phyloP scores from a whole-genome alignment of 2,113 vertebrate genomes.

The Phalacrocorax carbo region DNA sequence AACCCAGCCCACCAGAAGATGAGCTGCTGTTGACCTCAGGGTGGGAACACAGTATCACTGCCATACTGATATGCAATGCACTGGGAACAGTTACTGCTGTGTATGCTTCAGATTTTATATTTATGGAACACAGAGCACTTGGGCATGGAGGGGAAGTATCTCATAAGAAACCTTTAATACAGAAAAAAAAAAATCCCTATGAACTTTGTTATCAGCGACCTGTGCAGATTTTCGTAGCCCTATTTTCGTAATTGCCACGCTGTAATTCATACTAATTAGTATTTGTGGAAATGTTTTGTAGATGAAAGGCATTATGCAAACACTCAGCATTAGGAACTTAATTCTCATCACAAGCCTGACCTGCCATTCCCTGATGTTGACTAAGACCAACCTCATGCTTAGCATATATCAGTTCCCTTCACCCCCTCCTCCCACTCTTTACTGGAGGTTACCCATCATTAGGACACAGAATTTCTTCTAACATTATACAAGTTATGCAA shows the following conservation, averaged over 20 bases:
- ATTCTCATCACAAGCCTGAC: constrained; percentile 61
- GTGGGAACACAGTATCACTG: neutral
- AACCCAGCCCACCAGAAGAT: neutral
- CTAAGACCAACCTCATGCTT: constrained; percentile 1
- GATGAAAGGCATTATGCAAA: constrained; percentile 41
- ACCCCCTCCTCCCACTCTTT: neutral
- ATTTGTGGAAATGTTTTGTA: constrained; percentile 32
- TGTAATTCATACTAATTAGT: constrained; percentile 48
- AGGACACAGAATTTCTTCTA: neutral
- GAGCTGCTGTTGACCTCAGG: neutral
- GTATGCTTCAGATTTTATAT: neutral
- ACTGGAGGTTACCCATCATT: neutral
- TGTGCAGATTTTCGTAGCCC: neutral
- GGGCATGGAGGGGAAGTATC: neutral
- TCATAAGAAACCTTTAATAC: neutral
- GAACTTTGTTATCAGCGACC: neutral
- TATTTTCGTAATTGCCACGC: neutral
- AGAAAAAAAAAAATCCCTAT: neutral
- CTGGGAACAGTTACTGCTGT: neutral
- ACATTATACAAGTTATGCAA: neutral
- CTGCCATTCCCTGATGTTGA: constrained; percentile 11
- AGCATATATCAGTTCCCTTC: neutral
- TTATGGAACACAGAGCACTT: neutral
- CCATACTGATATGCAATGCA: accelerated
- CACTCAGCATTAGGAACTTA: constrained; percentile 44